phyloP scores from a whole-genome alignment of 2,113 vertebrate species.

The Mormyrus iriodes region DNA sequence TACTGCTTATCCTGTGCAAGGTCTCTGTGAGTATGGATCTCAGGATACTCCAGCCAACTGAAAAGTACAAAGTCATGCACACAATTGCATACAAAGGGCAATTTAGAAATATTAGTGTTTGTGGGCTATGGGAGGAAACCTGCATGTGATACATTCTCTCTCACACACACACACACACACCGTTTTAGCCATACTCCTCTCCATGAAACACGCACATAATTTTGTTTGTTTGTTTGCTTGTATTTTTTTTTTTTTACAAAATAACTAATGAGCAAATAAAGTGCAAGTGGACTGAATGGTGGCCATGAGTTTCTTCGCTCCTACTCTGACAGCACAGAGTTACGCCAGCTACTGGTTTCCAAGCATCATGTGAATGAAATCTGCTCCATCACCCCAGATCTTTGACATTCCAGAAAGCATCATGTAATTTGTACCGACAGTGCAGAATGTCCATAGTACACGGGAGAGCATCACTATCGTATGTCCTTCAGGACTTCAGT shows the following conservation, averaged over 20 bases:
- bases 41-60: not conserved
- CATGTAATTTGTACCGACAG: not conserved
- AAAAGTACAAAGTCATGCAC: not conserved
- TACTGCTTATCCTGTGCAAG: not conserved
- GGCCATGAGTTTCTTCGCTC: not conserved
- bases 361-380: not conserved
- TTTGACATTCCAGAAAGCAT: not conserved
- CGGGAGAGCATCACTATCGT: not conserved
- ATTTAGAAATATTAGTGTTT: not conserved
- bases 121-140: not conserved
- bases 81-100: not conserved
- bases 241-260: no score
- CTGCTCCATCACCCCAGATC: not conserved
- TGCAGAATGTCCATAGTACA: not conserved
- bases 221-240: no score
- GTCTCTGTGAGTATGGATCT: not conserved
- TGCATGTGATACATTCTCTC: not conserved
- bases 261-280: not conserved
- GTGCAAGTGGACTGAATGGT: not conserved
- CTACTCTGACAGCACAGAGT: not conserved
- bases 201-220: not conserved
- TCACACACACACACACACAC: not conserved
- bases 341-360: not conserved
- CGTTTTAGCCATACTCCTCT: no score
- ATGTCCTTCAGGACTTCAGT: not conserved